A percentile compares a stretch with the other conserved stretches of the same genome.
Conservation (phyloP, 2,113 vertebrate species). For the Emydura subglobosa region DNA sequence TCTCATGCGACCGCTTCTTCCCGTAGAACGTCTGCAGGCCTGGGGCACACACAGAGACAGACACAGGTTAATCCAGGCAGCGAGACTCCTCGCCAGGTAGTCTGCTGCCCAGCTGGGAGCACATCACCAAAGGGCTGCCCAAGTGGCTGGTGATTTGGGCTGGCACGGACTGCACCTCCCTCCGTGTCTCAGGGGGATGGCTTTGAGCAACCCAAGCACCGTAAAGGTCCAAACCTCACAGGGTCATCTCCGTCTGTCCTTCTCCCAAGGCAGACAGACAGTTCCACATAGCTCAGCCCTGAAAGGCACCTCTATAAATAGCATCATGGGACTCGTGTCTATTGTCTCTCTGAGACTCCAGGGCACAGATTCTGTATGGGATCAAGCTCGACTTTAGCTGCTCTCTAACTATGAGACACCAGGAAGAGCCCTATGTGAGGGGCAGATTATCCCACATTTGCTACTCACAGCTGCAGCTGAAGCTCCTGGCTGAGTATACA, state of each 20-base stretch:
- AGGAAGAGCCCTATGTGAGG: no score
- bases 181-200: not conserved
- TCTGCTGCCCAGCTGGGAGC: not conserved
- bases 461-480: no score
- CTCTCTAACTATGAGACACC: no score
- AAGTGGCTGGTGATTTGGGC: not conserved
- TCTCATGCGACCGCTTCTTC: slow-evolving; percentile 76
- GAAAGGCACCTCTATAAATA: no score
- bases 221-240: not conserved
- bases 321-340: no score
- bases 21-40: slow-evolving; percentile 87
- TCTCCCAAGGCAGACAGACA: no score
- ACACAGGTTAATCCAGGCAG: not conserved
- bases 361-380: no score
- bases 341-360: no score
- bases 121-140: not conserved
- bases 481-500: no score
- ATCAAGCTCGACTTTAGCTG: no score
- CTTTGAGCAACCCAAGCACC: not conserved
- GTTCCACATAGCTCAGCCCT: no score
- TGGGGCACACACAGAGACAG: not conserved
- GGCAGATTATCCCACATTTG: no score
- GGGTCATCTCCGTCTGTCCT: not conserved
- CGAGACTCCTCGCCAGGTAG: not conserved
- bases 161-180: not conserved